Conservation (phyloP, 2,113 vertebrate genomes). For the Shinisaurus crocodilurus region DNA sequence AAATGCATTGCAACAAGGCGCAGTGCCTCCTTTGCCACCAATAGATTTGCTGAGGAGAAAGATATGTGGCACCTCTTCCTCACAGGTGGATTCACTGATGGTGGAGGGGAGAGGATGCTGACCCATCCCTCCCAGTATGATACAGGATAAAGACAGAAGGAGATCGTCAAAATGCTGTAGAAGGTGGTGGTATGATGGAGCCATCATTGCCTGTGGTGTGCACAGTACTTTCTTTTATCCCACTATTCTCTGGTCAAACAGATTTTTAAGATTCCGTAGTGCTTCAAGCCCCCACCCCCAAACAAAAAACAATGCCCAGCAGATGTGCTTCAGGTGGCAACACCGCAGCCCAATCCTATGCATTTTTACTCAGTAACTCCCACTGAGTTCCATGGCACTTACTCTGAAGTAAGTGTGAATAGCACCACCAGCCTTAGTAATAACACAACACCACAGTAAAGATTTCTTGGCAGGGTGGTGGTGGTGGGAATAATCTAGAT, state of each 20-base stretch:
- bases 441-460: slow-evolving; percentile 16
- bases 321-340: background rate
- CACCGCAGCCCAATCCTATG: background rate
- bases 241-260: background rate
- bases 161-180: background rate
- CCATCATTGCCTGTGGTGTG: background rate
- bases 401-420: background rate
- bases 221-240: background rate
- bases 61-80: background rate
- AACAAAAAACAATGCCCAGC: background rate
- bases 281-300: too few species aligned
- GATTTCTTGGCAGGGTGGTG: slow-evolving; percentile 8
- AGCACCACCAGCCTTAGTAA: background rate
- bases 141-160: background rate
- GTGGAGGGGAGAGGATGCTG: background rate
- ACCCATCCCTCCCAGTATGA: background rate
- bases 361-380: background rate
- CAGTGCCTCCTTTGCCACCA: background rate
- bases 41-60: background rate
- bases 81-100: background rate
- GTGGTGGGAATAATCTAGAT: slow-evolving; percentile 6
- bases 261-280: background rate
- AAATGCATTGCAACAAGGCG: background rate
- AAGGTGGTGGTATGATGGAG: background rate
- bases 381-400: background rate